Base-by-base conservation (phyloP, 2,888 invertebrate genomes). In the Spodoptera picta region DNA sequence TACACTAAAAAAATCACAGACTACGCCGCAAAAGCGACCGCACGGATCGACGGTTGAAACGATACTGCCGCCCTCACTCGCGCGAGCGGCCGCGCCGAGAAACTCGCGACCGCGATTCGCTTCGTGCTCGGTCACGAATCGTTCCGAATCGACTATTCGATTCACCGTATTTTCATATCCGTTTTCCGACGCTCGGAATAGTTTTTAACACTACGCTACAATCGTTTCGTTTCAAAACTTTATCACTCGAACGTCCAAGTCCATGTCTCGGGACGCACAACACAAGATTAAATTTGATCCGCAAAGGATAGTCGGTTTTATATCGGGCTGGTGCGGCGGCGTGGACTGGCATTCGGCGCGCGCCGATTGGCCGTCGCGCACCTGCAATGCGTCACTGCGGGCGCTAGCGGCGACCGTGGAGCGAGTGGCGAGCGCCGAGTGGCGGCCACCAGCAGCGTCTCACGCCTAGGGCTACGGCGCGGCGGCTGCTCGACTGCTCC, bases 321-420 rank as follows among this genome's bases (percentile, higher is more conserved):
- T 95, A 96, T 95, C 91, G 91, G 95, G 94, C 95, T 96, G 96
- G 96, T 95, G 96, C 96, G 96, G 96, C 96, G 96, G 96, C 96
- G 95, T 96, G 96, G 96, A 96, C 96, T 95, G 95, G 95, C 95
- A 95, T 95, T 95, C 96, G 93, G 93, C 94, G 95, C 95, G 95
- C 95, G 95, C 95, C 95, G 96, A 97, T 97, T 97, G 97, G 97
- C 95, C 95, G 95, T 91, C 95, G 96, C 96, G 96, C 96, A 97
- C 97, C 97, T 97, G 97, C 97, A 97, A 97, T 97, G 97, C 97
- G 97, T 97, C 97, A 97, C 91, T 92, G 94, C 93, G 93, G 90
- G 85, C 82, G 87, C 85, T 85, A 83, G 83, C 89, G 90, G 90
- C 90, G 91, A 87, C 84, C 80, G 72, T 76, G 66, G 67, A 73